phyloP scores from a whole-genome alignment of 2,888 invertebrate genomes.

The Brassicogethes aeneus region DNA sequence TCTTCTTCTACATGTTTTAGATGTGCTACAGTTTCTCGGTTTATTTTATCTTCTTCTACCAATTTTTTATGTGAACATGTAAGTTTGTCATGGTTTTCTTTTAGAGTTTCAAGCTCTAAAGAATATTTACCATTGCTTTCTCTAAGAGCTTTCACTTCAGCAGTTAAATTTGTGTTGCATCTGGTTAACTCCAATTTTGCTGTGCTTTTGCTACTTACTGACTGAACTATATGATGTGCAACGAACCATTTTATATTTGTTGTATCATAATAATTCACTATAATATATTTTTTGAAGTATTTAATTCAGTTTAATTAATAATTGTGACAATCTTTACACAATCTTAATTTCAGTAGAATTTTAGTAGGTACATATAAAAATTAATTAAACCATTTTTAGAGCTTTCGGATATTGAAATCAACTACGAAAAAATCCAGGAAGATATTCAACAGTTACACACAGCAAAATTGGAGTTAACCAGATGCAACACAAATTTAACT shows the following conservation, averaged over 20 bases:
- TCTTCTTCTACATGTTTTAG: slow-evolving; percentile 3
- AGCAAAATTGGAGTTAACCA: background rate
- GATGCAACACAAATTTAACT: slow-evolving; percentile 4
- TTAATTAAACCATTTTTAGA: slow-evolving; percentile 9
- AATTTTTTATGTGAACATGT: slow-evolving; percentile 19
- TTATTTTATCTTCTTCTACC: slow-evolving; percentile 22
- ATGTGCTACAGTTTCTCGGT: slow-evolving; percentile 4
- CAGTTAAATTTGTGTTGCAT: slow-evolving; percentile 3
- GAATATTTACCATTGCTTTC: too few relatives aligned
- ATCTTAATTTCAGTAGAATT: too few relatives aligned
- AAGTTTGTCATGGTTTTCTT: slow-evolving; percentile 1
- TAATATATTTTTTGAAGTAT: too few relatives aligned
- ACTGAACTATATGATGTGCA: too few relatives aligned
- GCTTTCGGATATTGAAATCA: slow-evolving; percentile 9
- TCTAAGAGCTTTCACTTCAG: too few relatives aligned
- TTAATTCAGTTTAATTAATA: too few relatives aligned
- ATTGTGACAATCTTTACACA: too few relatives aligned
- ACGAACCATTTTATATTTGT: too few relatives aligned
- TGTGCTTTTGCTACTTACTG: too few relatives aligned
- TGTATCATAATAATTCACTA: too few relatives aligned
- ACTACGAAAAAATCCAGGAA: slow-evolving; percentile 6
- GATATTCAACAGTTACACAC: slow-evolving; percentile 5
- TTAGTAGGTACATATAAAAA: too few relatives aligned
- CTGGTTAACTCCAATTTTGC: slow-evolving; percentile 1
- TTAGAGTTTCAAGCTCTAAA: slow-evolving; percentile 2